Conservation (phyloP, 2,888 invertebrate genomes). For the Pterostichus madidus region DNA sequence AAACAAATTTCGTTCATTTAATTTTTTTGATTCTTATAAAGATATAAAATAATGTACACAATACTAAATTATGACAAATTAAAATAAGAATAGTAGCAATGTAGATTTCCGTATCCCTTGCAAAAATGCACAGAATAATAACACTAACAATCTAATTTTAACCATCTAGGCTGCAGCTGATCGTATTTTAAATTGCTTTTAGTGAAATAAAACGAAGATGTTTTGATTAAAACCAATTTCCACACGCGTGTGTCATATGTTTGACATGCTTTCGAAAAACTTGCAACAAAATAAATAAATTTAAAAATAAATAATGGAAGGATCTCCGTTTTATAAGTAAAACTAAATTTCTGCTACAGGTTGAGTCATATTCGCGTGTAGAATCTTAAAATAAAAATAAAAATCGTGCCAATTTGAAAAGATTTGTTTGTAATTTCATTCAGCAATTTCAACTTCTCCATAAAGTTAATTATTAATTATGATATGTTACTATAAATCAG, state of each 20-base stretch:
- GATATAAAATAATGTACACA: no score
- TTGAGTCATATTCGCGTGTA: conserved; percentile 32
- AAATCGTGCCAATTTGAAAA: conserved; percentile 39
- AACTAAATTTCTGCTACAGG: neutral
- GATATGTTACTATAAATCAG: conserved; percentile 14
- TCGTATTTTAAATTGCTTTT: conserved; percentile 11
- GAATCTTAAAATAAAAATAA: conserved; percentile 47
- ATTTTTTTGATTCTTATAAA: no score
- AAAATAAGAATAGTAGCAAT: neutral
- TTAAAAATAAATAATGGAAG: conserved; percentile 27
- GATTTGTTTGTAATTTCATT: conserved; percentile 17
- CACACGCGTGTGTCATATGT: conserved; percentile 3
- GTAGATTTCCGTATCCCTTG: neutral
- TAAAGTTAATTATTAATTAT: conserved; percentile 17
- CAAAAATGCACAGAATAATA: conserved; percentile 20
- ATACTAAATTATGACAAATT: no score
- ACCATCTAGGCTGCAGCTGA: conserved; percentile 30
- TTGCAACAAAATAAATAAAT: conserved; percentile 17
- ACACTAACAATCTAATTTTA: conserved; percentile 41
- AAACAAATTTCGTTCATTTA: no score
- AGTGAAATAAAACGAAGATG: neutral
- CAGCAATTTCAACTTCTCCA: neutral
- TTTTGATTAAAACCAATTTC: conserved; percentile 37
- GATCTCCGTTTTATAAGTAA: neutral
- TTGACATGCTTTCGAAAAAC: neutral